These are phyloP conservation scores for Peromyscus leucopus DNA, from an alignment of 2,113 vertebrate species.

Conservation along the genomic window DNA sequence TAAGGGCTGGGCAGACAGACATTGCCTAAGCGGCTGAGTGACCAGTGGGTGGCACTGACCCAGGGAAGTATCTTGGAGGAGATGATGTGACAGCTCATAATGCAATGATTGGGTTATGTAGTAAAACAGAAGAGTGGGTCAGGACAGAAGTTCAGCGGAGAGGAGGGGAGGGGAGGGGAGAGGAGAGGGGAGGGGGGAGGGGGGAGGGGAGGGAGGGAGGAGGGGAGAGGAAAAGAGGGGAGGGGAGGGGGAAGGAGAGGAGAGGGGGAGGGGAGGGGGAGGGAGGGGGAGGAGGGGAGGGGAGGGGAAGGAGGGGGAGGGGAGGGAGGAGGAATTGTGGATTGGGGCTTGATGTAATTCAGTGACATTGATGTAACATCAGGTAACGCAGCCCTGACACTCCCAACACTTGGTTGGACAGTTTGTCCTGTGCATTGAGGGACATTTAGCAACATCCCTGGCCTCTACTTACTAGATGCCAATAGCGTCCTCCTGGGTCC, in stretches of 20 bases:
- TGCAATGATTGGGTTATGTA: accelerated
- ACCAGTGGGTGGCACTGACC: background rate
- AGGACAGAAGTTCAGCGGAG: background rate
- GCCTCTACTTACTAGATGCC: background rate
- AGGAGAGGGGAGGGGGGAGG: accelerated
- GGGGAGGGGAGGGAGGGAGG: accelerated
- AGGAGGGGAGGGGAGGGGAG: background rate
- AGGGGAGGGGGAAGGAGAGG: background rate
- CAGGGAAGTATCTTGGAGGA: background rate
- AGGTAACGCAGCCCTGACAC: too few relatives aligned
- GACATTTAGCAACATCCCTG: background rate
- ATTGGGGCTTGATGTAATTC: background rate
- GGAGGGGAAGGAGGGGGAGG: too few relatives aligned
- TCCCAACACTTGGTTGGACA: background rate
- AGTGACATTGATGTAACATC: background rate
- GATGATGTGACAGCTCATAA: background rate
- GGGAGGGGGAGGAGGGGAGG: accelerated
- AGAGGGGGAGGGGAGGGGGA: background rate
- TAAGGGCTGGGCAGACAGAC: background rate
- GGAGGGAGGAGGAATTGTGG: background rate
- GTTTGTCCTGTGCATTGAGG: background rate
- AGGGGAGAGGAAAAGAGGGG: too few relatives aligned
- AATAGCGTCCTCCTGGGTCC: background rate
- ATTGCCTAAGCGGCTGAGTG: background rate
- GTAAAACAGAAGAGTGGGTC: background rate